Percentiles rank a stretch among this genome's conserved stretches.
These are phyloP conservation scores for Laticauda laticaudata DNA, from an alignment of 2,113 vertebrate genomes.

Conservation along the genomic window DNA sequence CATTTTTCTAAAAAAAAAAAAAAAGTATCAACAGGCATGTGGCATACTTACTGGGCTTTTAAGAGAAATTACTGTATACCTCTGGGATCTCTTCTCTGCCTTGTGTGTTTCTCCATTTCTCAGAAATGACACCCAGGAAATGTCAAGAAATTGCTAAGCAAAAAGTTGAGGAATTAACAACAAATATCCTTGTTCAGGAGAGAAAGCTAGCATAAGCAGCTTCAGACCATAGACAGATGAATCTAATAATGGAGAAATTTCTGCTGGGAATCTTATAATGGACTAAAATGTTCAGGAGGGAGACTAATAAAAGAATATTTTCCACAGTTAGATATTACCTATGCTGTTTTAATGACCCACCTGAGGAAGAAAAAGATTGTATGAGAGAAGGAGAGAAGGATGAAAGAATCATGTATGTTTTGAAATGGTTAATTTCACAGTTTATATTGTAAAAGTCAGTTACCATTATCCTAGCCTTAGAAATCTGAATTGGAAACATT, in stretches of 20 bases:
- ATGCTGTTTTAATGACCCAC: background rate
- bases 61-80: slow-evolving; percentile 28
- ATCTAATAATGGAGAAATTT: slow-evolving; percentile 30
- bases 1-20: too few species aligned
- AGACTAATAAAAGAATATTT: slow-evolving; percentile 8
- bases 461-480: background rate
- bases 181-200: slow-evolving; percentile 12
- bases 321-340: background rate
- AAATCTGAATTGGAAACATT: background rate
- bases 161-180: background rate
- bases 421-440: background rate
- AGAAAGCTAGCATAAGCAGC: background rate
- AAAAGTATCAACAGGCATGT: slow-evolving; percentile 19
- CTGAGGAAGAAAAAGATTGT: background rate
- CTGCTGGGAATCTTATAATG: background rate
- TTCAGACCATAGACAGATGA: slow-evolving; percentile 12
- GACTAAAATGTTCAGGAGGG: background rate
- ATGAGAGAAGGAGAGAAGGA: background rate
- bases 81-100: slow-evolving; percentile 21
- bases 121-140: slow-evolving; percentile 1
- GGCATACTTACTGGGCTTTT: slow-evolving; percentile 29
- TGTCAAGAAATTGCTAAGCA: background rate
- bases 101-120: slow-evolving; percentile 31
- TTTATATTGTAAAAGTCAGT: background rate
- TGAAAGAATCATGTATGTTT: background rate